Conservation (phyloP, 2,797 vertebrate genomes). For the Liasis olivaceus region DNA sequence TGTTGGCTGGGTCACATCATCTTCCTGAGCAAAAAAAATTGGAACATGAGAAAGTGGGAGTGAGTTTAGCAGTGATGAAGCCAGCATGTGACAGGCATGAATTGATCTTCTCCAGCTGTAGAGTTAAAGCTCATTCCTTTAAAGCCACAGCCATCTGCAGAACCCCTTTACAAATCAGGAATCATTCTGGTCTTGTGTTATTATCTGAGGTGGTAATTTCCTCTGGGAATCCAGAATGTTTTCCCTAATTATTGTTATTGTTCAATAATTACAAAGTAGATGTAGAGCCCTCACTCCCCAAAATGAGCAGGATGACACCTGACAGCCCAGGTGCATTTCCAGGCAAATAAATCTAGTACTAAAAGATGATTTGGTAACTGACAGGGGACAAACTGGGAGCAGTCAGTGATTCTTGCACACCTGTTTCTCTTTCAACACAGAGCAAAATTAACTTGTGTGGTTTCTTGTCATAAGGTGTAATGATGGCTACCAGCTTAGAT, state of each 20-base stretch:
- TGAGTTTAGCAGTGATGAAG: background rate
- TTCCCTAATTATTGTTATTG: conserved; percentile 25
- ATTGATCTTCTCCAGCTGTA: conserved; percentile 2
- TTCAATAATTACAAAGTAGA: conserved; percentile 22
- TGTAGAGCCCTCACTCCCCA: background rate
- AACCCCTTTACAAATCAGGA: background rate
- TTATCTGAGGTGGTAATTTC: conserved; percentile 8
- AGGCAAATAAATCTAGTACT: background rate
- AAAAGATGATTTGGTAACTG: background rate
- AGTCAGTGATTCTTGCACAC: background rate
- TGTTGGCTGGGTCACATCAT: background rate
- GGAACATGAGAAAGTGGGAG: too few relatives aligned
- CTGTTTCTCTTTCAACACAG: background rate
- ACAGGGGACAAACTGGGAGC: background rate
- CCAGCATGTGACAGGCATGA: background rate
- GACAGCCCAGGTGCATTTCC: conserved; percentile 9
- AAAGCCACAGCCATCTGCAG: background rate
- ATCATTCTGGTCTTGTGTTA: background rate
- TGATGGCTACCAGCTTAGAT: background rate
- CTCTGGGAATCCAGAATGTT: background rate
- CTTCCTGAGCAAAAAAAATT: background rate
- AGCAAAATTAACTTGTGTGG: background rate
- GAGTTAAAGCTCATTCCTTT: background rate
- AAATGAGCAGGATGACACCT: conserved; percentile 14
- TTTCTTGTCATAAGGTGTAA: background rate